phyloP scores from a whole-genome alignment of 2,113 vertebrate genomes.

The Microtus montanus region DNA sequence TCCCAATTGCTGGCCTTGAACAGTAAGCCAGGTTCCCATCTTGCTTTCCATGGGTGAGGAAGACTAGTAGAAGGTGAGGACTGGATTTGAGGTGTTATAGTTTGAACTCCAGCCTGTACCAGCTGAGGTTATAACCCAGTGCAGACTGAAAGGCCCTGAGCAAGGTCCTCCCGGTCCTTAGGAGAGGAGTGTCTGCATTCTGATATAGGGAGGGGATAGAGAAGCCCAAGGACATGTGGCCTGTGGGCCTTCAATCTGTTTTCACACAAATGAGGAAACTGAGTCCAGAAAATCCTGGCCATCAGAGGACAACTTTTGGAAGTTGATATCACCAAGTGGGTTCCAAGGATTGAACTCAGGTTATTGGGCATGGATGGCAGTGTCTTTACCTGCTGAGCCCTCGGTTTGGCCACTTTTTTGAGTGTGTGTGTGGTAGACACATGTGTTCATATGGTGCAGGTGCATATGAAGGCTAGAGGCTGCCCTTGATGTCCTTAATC shows the following conservation, averaged over 20 bases:
- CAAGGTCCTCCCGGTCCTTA: not conserved
- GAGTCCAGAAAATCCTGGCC: not conserved
- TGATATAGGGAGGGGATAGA: not conserved
- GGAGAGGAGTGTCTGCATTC: not conserved
- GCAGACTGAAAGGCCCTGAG: not conserved
- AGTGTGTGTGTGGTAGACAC: not conserved
- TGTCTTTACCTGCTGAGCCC: not conserved
- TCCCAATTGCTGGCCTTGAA: not conserved
- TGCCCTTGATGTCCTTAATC: no score
- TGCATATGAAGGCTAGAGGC: not conserved
- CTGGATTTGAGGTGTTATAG: not conserved
- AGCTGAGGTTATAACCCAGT: not conserved
- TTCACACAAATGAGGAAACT: not conserved
- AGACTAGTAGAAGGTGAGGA: no score
- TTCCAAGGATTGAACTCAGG: not conserved
- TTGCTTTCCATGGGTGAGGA: not conserved
- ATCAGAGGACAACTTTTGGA: not conserved
- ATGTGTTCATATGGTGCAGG: not conserved
- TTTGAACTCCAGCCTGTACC: not conserved
- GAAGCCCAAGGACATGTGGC: not conserved
- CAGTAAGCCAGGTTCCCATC: not conserved
- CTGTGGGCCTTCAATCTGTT: not conserved
- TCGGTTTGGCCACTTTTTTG: not conserved
- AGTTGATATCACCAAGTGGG: not conserved
- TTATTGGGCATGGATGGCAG: not conserved